A percentile compares a stretch with the other conserved stretches of the same genome.
Evolutionary conservation across 2,888 invertebrate species (phyloP).

Genomic region (Mantis religiosa): DNA sequence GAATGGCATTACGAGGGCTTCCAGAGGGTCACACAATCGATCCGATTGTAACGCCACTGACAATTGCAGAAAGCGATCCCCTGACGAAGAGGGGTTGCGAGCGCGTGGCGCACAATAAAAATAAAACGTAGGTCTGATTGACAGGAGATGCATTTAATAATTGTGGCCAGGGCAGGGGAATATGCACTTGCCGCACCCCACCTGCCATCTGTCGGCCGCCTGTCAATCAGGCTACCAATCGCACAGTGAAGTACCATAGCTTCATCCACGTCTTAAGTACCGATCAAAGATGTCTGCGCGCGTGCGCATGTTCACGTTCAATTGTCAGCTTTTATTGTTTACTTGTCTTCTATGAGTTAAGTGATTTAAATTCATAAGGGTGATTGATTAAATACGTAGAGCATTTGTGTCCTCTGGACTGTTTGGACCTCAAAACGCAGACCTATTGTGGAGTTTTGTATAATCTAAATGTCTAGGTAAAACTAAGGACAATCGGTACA

Average conservation of each 20-base stretch:
- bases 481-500: too few species aligned
- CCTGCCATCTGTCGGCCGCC: background rate
- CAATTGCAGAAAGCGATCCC: background rate
- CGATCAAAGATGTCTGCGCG: background rate
- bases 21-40: background rate
- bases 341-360: too few species aligned
- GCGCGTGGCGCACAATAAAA: slow-evolving; percentile 1
- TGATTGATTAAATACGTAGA: too few species aligned
- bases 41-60: background rate
- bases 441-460: too few species aligned
- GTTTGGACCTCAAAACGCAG: too few species aligned
- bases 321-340: too few species aligned
- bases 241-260: background rate
- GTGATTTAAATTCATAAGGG: too few species aligned
- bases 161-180: background rate
- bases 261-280: background rate
- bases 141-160: slow-evolving; percentile 19
- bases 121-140: slow-evolving; percentile 3
- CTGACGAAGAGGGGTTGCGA: background rate
- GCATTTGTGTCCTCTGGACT: too few species aligned
- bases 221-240: background rate
- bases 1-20: background rate
- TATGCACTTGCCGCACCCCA: background rate
- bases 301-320: too few species aligned
- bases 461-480: too few species aligned